Conservation (phyloP, 2,888 invertebrate species). For the Petrolisthes manimaculis region DNA sequence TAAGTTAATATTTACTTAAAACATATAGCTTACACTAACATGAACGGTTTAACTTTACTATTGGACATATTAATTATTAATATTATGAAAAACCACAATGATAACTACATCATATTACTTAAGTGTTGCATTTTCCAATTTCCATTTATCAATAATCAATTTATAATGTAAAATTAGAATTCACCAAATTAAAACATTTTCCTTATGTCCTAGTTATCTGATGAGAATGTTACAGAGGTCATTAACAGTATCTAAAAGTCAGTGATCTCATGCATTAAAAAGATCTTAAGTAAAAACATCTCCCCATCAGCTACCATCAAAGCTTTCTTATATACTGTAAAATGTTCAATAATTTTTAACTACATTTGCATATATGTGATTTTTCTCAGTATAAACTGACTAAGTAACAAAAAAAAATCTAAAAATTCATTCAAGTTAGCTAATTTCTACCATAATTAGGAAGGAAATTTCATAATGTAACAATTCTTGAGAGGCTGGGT, state of each 20-base stretch:
- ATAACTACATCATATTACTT: too few relatives aligned
- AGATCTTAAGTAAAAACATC: background rate
- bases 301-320: background rate
- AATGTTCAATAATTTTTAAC: background rate
- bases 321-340: background rate
- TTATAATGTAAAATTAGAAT: too few relatives aligned
- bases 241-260: background rate
- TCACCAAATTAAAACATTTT: too few relatives aligned
- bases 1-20: background rate
- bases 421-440: background rate
- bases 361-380: background rate
- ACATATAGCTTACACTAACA: background rate
- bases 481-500: background rate
- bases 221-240: too few relatives aligned
- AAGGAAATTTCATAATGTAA: too few relatives aligned
- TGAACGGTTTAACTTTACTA: too few relatives aligned
- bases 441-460: background rate
- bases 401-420: background rate
- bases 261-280: slow-evolving; percentile 8
- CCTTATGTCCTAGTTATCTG: too few relatives aligned
- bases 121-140: too few relatives aligned
- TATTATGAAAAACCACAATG: too few relatives aligned
- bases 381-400: slow-evolving; percentile 6
- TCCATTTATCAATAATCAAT: too few relatives aligned
- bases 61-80: too few relatives aligned